A percentile compares a stretch with the other conserved stretches of the same genome.
phyloP scores from a whole-genome alignment of 2,113 vertebrate species.

The Myiopsitta monachus region DNA sequence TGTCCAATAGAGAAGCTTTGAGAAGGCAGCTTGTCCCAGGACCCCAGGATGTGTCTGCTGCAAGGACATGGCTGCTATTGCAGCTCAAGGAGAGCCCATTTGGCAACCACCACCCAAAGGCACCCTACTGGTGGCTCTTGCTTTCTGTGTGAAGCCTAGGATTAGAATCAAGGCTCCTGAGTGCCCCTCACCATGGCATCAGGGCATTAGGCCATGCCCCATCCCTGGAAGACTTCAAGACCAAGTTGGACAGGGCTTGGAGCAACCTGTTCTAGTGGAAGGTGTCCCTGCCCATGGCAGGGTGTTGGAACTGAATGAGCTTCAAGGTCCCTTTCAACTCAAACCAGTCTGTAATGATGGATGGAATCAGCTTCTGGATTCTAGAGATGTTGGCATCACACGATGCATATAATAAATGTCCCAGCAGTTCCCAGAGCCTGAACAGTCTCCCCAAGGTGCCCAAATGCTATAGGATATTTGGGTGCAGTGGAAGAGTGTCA shows the following conservation, averaged over 20 bases:
- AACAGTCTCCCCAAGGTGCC: neutral
- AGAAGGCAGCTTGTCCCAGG: neutral
- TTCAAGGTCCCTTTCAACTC: neutral
- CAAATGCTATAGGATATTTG: neutral
- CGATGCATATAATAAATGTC: no score
- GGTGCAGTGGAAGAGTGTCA: neutral
- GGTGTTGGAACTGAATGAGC: neutral
- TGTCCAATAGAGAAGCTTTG: neutral
- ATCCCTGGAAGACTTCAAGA: neutral
- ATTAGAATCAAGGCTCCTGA: neutral
- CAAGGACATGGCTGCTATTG: neutral
- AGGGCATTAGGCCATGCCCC: no score
- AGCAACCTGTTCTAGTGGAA: neutral
- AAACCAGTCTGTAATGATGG: neutral
- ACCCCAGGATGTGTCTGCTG: neutral
- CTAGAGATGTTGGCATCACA: neutral
- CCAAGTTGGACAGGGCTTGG: neutral
- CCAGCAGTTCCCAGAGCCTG: neutral
- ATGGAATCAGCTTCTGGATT: neutral
- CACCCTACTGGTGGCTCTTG: neutral
- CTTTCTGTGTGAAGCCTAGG: neutral
- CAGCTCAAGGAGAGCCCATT: neutral
- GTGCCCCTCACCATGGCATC: neutral
- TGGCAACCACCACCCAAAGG: neutral
- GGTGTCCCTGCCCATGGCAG: neutral